phyloP scores from a whole-genome alignment of 2,888 invertebrate genomes.

The Ashinkailepas kermadecensis region DNA sequence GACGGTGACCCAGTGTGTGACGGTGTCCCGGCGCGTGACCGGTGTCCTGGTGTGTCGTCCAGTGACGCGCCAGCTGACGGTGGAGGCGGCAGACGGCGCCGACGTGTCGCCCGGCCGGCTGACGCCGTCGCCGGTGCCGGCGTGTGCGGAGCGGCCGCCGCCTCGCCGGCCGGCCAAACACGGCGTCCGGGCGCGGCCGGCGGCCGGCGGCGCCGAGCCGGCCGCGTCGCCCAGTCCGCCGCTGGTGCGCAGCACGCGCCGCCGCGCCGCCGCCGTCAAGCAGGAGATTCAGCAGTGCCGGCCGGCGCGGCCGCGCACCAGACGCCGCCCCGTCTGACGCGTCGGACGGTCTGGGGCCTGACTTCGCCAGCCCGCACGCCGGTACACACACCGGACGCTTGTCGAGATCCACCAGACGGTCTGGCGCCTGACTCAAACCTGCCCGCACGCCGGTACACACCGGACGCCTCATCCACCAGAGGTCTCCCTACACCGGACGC shows the following conservation, averaged over 20 bases:
- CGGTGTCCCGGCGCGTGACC: too few species aligned
- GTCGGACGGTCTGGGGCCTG: too few species aligned
- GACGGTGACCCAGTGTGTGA: too few species aligned
- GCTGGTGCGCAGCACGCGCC: constrained; percentile 19
- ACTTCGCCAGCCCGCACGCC: too few species aligned
- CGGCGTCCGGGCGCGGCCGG: not conserved
- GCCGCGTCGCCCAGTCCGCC: not conserved
- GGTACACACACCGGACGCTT: too few species aligned
- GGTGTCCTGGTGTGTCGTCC: not conserved
- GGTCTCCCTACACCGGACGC: too few species aligned
- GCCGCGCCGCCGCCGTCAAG: not conserved
- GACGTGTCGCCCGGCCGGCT: not conserved
- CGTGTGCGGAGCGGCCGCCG: not conserved
- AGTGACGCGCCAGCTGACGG: not conserved
- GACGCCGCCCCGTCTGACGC: not conserved
- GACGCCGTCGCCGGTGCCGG: not conserved
- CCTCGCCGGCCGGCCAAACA: not conserved
- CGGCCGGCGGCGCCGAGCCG: not conserved
- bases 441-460: too few species aligned
- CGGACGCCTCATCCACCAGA: too few species aligned
- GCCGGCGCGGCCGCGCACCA: not conserved
- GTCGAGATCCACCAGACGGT: too few species aligned
- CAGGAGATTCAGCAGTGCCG: not conserved
- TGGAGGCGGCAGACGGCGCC: not conserved
- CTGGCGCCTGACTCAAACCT: too few species aligned